Conservation (phyloP, 2,888 invertebrate genomes). For the Reticulitermes lucifugus region DNA sequence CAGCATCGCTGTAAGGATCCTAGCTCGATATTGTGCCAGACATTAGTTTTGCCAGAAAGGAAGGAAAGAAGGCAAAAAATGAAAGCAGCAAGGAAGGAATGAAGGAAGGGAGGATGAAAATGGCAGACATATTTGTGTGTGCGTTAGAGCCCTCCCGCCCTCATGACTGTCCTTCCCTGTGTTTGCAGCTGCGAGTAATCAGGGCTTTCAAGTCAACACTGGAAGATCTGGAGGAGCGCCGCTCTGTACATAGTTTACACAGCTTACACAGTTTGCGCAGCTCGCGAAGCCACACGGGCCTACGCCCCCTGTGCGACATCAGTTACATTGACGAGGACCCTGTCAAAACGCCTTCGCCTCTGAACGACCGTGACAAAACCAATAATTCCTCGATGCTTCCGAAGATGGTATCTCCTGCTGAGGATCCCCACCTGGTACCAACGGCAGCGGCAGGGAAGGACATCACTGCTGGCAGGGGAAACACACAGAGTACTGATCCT, state of each 20-base stretch:
- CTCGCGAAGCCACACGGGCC: constrained; percentile 80
- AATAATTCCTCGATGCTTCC: constrained; percentile 55
- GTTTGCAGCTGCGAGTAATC: constrained; percentile 99
- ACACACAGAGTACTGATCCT: constrained; percentile 51
- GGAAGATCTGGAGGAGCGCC: constrained; percentile 99
- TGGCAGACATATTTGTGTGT: constrained; percentile 52
- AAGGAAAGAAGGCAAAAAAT: constrained; percentile 32
- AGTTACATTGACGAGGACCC: constrained; percentile 83
- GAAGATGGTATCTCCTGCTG: constrained; percentile 57
- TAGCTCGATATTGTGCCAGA: constrained; percentile 23
- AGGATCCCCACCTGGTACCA: constrained; percentile 56
- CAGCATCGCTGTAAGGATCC: constrained; percentile 12
- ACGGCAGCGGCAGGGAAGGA: constrained; percentile 48
- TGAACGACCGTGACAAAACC: constrained; percentile 58
- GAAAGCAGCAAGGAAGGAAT: background rate
- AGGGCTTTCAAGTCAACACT: constrained; percentile 99
- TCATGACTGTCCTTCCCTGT: constrained; percentile 68
- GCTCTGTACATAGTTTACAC: constrained; percentile 97
- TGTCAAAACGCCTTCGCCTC: constrained; percentile 64
- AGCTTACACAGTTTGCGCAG: constrained; percentile 88
- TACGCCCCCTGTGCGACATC: constrained; percentile 84
- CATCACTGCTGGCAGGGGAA: constrained; percentile 27
- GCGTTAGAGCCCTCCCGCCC: constrained; percentile 54
- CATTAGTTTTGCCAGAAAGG: constrained; percentile 30
- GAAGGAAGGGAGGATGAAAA: constrained; percentile 44